Conservation (phyloP, 1,140 invertebrate species). For the Acromyrmex charruanus region DNA sequence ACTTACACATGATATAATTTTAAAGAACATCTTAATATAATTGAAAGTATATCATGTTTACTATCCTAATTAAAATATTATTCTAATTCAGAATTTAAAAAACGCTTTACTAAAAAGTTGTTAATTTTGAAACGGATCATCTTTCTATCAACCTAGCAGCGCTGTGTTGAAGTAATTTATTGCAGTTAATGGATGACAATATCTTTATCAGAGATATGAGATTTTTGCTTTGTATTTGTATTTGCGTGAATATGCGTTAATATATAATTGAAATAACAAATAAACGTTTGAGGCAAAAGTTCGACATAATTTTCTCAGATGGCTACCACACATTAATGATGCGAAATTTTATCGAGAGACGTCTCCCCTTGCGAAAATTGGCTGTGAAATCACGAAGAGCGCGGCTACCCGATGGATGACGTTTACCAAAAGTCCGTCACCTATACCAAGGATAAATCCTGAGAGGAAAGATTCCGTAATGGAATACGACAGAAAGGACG, state of each 20-base stretch:
- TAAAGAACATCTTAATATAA: no score
- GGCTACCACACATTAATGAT: slow-evolving; percentile 73
- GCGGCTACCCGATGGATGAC: slow-evolving; percentile 75
- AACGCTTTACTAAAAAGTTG: no score
- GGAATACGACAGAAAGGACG: slow-evolving; percentile 29
- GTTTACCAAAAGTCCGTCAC: slow-evolving; percentile 74
- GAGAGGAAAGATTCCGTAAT: slow-evolving; percentile 49
- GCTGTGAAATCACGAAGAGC: slow-evolving; percentile 68
- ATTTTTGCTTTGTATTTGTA: neutral
- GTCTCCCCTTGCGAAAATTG: slow-evolving; percentile 65
- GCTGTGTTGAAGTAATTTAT: neutral
- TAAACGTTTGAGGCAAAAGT: neutral
- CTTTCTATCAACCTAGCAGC: no score
- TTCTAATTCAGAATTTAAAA: no score
- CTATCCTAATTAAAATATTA: no score
- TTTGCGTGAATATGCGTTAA: neutral
- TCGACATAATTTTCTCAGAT: slow-evolving; percentile 60
- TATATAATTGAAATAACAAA: neutral
- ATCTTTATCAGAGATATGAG: neutral
- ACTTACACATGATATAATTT: no score
- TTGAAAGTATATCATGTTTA: no score
- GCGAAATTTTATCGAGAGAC: slow-evolving; percentile 69
- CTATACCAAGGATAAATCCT: slow-evolving; percentile 59
- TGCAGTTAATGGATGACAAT: neutral
- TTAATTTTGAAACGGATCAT: no score